A percentile compares a stretch with the other conserved stretches of the same genome.
Evolutionary conservation across 2,797 vertebrate species (phyloP).

Genomic region (Fringilla coelebs): DNA sequence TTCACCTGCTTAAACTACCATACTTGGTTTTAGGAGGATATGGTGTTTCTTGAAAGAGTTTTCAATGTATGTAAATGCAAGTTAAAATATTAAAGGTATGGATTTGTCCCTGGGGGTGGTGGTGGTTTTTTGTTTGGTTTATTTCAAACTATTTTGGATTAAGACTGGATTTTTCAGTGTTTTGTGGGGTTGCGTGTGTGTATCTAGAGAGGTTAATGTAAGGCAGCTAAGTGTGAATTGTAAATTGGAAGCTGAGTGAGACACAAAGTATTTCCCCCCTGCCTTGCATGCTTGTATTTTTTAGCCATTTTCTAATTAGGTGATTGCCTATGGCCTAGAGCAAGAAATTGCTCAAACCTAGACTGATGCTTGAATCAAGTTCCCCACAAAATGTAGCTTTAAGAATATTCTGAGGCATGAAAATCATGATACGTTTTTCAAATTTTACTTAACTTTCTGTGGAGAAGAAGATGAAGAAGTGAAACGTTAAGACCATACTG

Average conservation of each 20-base stretch:
- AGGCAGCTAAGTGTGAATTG: not conserved
- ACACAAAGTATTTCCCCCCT: not conserved
- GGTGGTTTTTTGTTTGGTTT: not conserved
- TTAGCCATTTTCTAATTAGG: not conserved
- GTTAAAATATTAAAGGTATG: not conserved
- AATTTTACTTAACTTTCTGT: not conserved
- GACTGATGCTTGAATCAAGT: not conserved
- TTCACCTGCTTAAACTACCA: not conserved
- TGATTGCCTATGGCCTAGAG: not conserved
- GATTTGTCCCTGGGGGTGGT: not conserved
- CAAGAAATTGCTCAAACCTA: not conserved
- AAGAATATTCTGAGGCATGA: not conserved
- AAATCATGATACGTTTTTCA: not conserved
- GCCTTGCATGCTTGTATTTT: not conserved
- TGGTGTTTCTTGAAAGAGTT: not conserved
- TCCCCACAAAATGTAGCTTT: not conserved
- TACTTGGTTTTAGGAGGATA: not conserved
- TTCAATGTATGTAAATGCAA: not conserved
- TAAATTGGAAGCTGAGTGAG: not conserved
- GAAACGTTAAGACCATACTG: not conserved
- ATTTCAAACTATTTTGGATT: not conserved
- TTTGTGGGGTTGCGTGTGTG: not conserved
- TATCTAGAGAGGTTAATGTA: not conserved
- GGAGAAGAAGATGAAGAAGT: not conserved
- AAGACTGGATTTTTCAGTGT: not conserved